These are phyloP conservation scores for Cotesia vestalis DNA, from an alignment of 1,140 invertebrate species.

Conservation along the genomic window DNA sequence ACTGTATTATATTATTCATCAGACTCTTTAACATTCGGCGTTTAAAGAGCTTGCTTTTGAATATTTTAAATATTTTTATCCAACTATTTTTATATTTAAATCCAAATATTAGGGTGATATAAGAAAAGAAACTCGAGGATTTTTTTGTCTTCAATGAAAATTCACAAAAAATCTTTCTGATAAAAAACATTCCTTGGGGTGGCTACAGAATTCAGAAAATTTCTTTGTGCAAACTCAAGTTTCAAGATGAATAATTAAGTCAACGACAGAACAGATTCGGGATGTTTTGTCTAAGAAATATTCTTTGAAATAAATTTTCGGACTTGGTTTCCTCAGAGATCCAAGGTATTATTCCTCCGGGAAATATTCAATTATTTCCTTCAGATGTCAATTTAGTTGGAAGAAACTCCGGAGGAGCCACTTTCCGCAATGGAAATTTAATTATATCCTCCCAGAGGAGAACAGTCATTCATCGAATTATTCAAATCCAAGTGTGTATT, in stretches of 20 bases:
- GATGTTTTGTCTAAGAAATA: not conserved
- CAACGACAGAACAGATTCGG: not conserved
- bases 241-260: too few relatives aligned
- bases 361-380: slow-evolving; percentile 56
- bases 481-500: slow-evolving; percentile 52
- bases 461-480: slow-evolving; percentile 46
- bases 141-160: too few relatives aligned
- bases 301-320: slow-evolving; percentile 2
- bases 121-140: too few relatives aligned
- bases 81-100: too few relatives aligned
- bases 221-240: too few relatives aligned
- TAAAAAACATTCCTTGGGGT: too few relatives aligned
- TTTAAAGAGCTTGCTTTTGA: not conserved
- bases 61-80: slow-evolving; percentile 1
- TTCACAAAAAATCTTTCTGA: too few relatives aligned
- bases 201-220: too few relatives aligned
- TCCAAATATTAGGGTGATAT: too few relatives aligned
- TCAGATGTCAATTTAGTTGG: slow-evolving; percentile 53
- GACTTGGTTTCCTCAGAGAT: slow-evolving; percentile 22
- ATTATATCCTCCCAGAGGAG: slow-evolving; percentile 50
- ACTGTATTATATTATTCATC: not conserved
- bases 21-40: slow-evolving; percentile 1
- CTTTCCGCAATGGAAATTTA: slow-evolving; percentile 49
- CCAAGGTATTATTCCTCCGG: slow-evolving; percentile 43
- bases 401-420: slow-evolving; percentile 45